Base-by-base conservation (phyloP, 2,113 vertebrate genomes). In the Neogobius melanostomus region DNA sequence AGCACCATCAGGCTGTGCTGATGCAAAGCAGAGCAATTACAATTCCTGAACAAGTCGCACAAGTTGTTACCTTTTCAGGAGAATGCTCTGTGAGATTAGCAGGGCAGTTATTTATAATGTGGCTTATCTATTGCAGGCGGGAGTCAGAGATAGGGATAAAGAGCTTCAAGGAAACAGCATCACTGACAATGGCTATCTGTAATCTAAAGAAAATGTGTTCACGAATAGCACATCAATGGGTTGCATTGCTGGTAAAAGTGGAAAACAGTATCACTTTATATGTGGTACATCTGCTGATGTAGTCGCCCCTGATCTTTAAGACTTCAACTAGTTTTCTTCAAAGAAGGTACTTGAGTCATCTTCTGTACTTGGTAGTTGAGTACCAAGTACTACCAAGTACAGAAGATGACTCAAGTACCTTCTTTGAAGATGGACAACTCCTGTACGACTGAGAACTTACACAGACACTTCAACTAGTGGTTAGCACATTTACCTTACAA, bases 11-110 rank as follows among this genome's bases (percentile, higher is more conserved):
- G 64, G 70, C 68, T 68, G 53, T 56, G 65, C 53, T 80, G 75
- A 90, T 84, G 71, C 77, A 87, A 77, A 87, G 76, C 84, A 87
- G 75, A 81, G 68, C 76, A 69, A 85, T 85, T 82, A 69, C 66
- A 50, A 44, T 50, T 66, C 42, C 52, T 44, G 21, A 14, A 68
- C 44, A 84, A 82, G 79, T 77, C 75, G 68, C 72, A 60, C 52
- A 70, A 68, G 49, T 44, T 72, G 43, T 71, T 66, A 72, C 66
- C 9, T 76, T 48, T 71, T 64, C 65, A 45, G 60, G 48, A 49
- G 15, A 57, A 64, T 47, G 54, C 74, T 65, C 16, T 15, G 62
- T n/a, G 36, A 36, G 61, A 75, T 66, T 76, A 66, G 47, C 76
- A 79, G 70, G 49, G 70, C 65, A 65, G 77, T 49, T 17, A 54